A percentile compares a stretch with the other conserved stretches of the same genome.
Evolutionary conservation across 2,113 vertebrate genomes (phyloP).

Genomic region (Datnioides undecimradiatus): DNA sequence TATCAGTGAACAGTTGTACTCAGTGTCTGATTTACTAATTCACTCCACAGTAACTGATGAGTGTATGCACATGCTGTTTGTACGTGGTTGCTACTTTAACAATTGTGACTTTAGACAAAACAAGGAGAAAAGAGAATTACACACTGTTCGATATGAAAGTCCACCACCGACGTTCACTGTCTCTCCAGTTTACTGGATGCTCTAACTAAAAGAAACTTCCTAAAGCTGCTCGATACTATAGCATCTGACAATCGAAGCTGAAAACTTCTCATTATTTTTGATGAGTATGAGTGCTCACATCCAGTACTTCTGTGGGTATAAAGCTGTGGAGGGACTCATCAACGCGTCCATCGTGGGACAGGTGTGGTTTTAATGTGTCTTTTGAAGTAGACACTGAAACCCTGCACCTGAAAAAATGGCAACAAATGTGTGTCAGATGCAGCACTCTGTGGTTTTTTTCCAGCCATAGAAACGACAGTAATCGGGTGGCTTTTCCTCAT

Average conservation of each 20-base stretch:
- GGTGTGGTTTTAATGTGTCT: conserved; percentile 10
- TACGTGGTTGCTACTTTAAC: background rate
- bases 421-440: background rate
- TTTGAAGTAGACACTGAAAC: no score
- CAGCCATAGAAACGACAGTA: background rate
- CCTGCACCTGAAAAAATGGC: background rate
- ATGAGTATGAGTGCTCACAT: background rate
- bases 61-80: no score
- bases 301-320: background rate
- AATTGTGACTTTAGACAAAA: background rate
- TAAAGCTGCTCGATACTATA: background rate
- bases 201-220: background rate
- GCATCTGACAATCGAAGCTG: background rate
- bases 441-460: background rate
- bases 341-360: background rate
- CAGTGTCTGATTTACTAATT: no score
- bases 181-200: background rate
- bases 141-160: background rate
- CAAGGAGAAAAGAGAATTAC: background rate
- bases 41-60: no score
- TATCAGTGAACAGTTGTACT: no score
- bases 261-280: background rate
- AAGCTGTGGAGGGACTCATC: background rate
- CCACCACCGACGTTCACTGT: background rate
- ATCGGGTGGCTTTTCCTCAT: background rate